phyloP scores from a whole-genome alignment of 2,888 invertebrate species.

The Dorcus parallelipipedus region DNA sequence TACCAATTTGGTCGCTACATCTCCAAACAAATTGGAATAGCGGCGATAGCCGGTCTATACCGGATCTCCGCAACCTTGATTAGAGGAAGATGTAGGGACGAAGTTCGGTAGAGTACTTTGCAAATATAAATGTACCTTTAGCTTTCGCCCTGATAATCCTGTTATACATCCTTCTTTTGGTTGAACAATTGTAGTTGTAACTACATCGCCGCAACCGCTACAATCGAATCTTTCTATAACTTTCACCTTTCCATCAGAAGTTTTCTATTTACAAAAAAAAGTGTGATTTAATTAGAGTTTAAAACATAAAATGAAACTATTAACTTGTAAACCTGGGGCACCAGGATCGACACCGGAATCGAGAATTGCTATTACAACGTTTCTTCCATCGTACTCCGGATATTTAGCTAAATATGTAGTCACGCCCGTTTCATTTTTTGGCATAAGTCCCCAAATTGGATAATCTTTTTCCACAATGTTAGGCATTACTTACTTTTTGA shows the following conservation, averaged over 20 bases:
- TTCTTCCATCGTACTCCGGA: slow-evolving; percentile 88
- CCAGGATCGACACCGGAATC: slow-evolving; percentile 98
- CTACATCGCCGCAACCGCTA: slow-evolving; percentile 95
- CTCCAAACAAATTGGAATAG: no score
- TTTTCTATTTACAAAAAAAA: slow-evolving; percentile 58
- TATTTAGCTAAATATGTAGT: slow-evolving; percentile 82
- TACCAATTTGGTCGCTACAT: no score
- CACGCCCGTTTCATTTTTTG: slow-evolving; percentile 93
- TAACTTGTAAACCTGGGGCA: slow-evolving; percentile 87
- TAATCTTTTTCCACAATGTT: slow-evolving; percentile 52
- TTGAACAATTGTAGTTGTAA: slow-evolving; percentile 74
- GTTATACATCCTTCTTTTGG: slow-evolving; percentile 70
- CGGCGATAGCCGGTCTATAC: no score
- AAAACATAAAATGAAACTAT: background rate
- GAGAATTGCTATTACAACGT: slow-evolving; percentile 89
- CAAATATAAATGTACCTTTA: slow-evolving; percentile 64
- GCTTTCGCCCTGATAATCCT: slow-evolving; percentile 82
- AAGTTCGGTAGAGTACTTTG: background rate
- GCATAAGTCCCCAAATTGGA: slow-evolving; percentile 81
- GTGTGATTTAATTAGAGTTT: background rate
- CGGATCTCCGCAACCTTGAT: no score
- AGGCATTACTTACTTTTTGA: slow-evolving; percentile 3
- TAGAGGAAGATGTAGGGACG: no score
- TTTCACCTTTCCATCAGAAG: slow-evolving; percentile 86
- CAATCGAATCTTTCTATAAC: slow-evolving; percentile 94